Conservation (phyloP, 2,113 vertebrate species). For the Gobio gobio region DNA sequence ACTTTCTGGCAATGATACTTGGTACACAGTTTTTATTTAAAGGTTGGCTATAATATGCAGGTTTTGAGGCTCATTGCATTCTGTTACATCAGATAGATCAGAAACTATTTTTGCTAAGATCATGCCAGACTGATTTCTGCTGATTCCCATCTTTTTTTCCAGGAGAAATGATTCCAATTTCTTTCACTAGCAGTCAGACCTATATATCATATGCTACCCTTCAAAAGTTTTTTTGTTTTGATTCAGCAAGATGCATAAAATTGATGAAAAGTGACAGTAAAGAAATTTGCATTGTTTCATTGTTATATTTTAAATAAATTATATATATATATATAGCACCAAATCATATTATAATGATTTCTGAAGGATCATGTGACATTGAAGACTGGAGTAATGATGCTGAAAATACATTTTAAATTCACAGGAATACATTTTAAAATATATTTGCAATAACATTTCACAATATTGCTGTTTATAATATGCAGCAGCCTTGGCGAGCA, state of each 20-base stretch:
- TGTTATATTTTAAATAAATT: background rate
- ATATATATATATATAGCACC: background rate
- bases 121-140: background rate
- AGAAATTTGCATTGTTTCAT: background rate
- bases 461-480: background rate
- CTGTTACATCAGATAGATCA: slow-evolving; percentile 7
- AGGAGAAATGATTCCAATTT: background rate
- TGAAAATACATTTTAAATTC: background rate
- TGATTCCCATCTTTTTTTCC: background rate
- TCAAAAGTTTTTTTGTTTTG: no score
- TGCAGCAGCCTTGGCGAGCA: background rate
- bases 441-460: background rate
- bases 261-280: background rate
- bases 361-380: background rate
- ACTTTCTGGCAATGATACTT: background rate
- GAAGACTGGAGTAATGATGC: background rate
- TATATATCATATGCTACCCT: no score
- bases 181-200: background rate
- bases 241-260: background rate
- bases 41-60: background rate
- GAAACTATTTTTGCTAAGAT: background rate
- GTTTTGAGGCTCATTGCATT: background rate
- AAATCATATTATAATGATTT: background rate
- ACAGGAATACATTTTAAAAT: background rate
- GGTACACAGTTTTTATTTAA: background rate